Evolutionary conservation across 2,888 invertebrate genomes (phyloP).

Genomic region (Capitulum mitella): DNA sequence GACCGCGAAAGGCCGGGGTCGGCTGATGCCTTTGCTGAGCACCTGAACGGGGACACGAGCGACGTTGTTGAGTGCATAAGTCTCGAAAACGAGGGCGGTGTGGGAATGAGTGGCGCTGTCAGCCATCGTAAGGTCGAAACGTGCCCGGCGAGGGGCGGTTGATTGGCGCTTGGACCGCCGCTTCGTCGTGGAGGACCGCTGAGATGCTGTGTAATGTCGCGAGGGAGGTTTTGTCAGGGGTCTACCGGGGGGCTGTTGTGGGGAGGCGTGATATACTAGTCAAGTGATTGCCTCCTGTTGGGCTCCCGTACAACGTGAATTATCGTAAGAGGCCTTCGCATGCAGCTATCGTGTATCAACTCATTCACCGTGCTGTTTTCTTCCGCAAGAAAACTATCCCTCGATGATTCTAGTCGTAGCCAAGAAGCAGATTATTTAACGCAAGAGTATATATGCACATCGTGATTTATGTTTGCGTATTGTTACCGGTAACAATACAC

Average conservation of each 20-base stretch:
- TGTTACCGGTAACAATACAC: not conserved
- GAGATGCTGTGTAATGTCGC: too few relatives aligned
- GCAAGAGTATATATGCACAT: slow-evolving; percentile 17
- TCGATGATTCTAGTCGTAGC: slow-evolving; percentile 5
- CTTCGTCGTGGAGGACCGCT: too few relatives aligned
- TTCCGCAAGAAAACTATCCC: not conserved
- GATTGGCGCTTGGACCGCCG: too few relatives aligned
- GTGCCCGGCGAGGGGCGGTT: too few relatives aligned
- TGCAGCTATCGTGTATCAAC: not conserved
- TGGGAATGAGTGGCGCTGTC: too few relatives aligned
- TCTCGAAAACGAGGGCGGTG: too few relatives aligned
- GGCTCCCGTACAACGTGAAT: not conserved
- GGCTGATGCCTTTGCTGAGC: too few relatives aligned
- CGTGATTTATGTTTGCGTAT: slow-evolving; percentile 6
- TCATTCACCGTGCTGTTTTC: not conserved
- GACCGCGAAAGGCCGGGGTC: not conserved
- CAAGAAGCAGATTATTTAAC: slow-evolving; percentile 5
- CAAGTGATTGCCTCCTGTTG: not conserved
- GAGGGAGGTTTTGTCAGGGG: too few relatives aligned
- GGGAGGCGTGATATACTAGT: slow-evolving; percentile 17
- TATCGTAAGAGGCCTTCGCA: not conserved
- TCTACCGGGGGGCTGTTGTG: not conserved
- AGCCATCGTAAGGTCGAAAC: too few relatives aligned
- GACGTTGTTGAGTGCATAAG: too few relatives aligned
- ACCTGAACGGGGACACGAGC: too few relatives aligned